Conservation (phyloP, 2,888 invertebrate genomes). For the Minunthozetes semirufus region DNA sequence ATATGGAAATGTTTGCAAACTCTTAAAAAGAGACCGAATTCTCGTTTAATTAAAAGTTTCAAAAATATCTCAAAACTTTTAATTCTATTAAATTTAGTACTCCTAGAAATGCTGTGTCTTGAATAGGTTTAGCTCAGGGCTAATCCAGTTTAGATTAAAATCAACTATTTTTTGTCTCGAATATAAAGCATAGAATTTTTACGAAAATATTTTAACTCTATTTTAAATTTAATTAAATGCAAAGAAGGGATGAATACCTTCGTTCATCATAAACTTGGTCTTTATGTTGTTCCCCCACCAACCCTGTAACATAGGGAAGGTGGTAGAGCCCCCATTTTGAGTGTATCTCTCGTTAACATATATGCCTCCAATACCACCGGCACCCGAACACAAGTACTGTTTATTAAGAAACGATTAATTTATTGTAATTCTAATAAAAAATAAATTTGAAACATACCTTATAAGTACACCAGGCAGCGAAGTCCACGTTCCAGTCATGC, state of each 20-base stretch:
- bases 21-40: no score
- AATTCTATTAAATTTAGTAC: no score
- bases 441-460: slow-evolving; percentile 48
- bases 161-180: neutral
- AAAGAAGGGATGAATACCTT: slow-evolving; percentile 47
- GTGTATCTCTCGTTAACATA: slow-evolving; percentile 52
- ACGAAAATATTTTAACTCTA: neutral
- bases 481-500: slow-evolving; percentile 57
- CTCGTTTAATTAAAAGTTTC: no score
- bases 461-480: slow-evolving; percentile 58
- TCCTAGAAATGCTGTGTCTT: no score
- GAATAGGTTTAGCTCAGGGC: no score
- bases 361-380: slow-evolving; percentile 53
- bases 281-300: slow-evolving; percentile 56
- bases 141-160: no score
- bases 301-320: slow-evolving; percentile 51
- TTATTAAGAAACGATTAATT: neutral
- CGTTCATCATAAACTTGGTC: slow-evolving; percentile 53
- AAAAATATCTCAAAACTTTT: no score
- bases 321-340: slow-evolving; percentile 40
- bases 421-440: neutral
- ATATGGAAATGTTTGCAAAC: no score
- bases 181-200: neutral
- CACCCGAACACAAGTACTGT: slow-evolving; percentile 53
- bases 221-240: neutral